Evolutionary conservation across 2,797 vertebrate genomes (phyloP).

Genomic region (Siniperca scherzeri): DNA sequence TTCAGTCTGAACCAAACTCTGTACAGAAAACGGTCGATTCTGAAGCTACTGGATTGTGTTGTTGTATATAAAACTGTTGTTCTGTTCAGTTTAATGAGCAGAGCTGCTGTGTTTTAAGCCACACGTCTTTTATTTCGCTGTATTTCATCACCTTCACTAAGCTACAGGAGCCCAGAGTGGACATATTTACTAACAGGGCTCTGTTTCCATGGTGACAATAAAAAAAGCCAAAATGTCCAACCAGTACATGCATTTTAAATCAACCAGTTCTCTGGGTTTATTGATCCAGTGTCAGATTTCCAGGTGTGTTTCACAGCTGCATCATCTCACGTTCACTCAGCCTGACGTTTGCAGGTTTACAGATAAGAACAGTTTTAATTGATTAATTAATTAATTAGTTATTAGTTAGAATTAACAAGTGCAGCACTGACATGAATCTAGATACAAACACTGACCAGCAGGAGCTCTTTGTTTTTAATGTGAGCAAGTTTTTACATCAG

Average conservation of each 20-base stretch:
- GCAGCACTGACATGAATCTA: no score
- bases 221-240: conserved; percentile 15
- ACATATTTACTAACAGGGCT: not conserved
- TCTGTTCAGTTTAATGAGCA: conserved; percentile 76
- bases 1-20: conserved; percentile 24
- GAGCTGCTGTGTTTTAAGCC: conserved; percentile 26
- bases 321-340: no score
- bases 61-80: conserved; percentile 39
- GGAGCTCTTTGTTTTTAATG: no score
- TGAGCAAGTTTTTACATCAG: no score
- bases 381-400: no score
- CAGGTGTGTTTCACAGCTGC: not conserved
- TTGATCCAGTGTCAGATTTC: no score
- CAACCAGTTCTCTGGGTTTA: not conserved
- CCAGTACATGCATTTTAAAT: not conserved
- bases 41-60: conserved; percentile 5
- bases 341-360: not conserved
- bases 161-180: conserved; percentile 7
- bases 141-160: not conserved
- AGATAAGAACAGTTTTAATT: no score
- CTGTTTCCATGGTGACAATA: not conserved
- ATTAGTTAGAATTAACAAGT: no score
- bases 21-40: conserved; percentile 5
- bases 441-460: no score
- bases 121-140: not conserved